These are phyloP conservation scores for Spermophilus dauricus DNA, from an alignment of 2,113 vertebrate genomes.

Conservation along the genomic window DNA sequence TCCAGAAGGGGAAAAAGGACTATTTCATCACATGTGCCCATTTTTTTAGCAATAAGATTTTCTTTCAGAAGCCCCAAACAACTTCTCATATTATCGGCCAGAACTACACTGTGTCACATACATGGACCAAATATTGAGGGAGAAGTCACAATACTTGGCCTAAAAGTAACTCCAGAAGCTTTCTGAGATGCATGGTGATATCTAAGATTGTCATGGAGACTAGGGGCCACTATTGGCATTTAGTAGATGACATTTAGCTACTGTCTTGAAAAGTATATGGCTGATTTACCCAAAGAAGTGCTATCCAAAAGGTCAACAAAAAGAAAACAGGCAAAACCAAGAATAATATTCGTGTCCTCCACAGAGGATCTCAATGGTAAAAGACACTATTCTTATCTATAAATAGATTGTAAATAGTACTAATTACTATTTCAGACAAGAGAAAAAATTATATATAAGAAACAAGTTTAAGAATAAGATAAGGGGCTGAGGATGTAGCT, in stretches of 20 bases:
- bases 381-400: neutral
- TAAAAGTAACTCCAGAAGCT: neutral
- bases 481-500: too few species aligned
- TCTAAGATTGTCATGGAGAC: neutral
- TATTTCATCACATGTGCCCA: neutral
- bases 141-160: neutral
- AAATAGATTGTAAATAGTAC: neutral
- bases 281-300: neutral
- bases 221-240: neutral
- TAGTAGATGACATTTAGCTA: neutral
- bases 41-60: neutral
- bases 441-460: neutral
- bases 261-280: neutral
- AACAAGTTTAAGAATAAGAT: neutral
- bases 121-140: neutral
- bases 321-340: slow-evolving; percentile 7
- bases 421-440: neutral
- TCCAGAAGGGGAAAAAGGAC: neutral
- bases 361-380: neutral
- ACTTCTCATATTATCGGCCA: slow-evolving; percentile 4
- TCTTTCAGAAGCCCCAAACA: neutral
- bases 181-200: neutral
- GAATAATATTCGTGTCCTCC: neutral
- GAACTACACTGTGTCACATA: neutral
- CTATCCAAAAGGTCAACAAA: slow-evolving; percentile 36